Base-by-base conservation (phyloP, 2,113 vertebrate genomes). In the Hyperoodon ampullatus region DNA sequence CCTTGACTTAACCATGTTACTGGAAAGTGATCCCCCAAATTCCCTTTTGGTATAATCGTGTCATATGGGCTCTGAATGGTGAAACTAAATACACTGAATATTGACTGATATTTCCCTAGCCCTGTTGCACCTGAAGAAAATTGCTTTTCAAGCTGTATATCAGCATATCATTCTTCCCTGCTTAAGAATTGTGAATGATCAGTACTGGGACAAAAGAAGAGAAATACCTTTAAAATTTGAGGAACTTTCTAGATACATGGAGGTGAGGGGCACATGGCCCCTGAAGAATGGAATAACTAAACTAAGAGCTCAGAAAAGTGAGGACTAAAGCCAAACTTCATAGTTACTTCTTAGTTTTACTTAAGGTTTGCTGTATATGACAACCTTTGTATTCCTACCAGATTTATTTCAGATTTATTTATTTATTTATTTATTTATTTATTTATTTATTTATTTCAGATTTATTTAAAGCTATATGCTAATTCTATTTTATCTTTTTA, bases 401-500 rank as follows among this genome's bases (percentile, higher is more conserved):
- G 65, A 55, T 93, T 82, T 94, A 71, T 84, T 94, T 96, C 21
- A 66, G 2, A 39, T 39, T 39, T 39, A 39, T 39, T 39, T 39
- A 39, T 39, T 39, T 39, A 39, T 39, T 39, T 39, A 39, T 39
- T 39, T 39, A 39, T 39, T 39, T 39, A 39, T 39, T 39, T 39
- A 39, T 39, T 39, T 39, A 39, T 39, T 39, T 39, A 39, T 39
- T 39, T 39, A 39, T 39, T 39, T 39, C 35, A 39, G 35, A 39
- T 39, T 39, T 39, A 39, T 39, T 71, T 66, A 74, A 35, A 92
- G 11, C 33, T 39, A 71, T 47, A 91, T 53, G 16, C 53, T 77
- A 72, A 95, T 94, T 93, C 13, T 93, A 58, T 66, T 89, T 91
- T 82, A 55, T 28, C 60, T 95, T 87, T 96, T 97, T 89, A 55